These are phyloP conservation scores for Dendroctonus valens DNA, from an alignment of 1,140 invertebrate species.

Conservation along the genomic window DNA sequence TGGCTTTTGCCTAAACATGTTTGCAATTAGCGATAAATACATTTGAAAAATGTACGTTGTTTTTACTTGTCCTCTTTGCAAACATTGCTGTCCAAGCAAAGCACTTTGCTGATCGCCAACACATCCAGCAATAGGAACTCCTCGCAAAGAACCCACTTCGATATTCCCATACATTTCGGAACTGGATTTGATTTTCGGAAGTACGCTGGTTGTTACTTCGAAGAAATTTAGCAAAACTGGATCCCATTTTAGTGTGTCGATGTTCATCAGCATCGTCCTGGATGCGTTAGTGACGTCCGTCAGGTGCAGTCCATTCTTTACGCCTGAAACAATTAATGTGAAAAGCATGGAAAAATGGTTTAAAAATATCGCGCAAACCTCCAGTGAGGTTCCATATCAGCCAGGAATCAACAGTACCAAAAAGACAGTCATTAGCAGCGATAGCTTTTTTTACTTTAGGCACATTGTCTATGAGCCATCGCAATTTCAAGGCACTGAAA, in stretches of 20 bases:
- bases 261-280: slow-evolving; percentile 96
- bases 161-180: slow-evolving; percentile 84
- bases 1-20: slow-evolving; percentile 76
- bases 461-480: slow-evolving; percentile 91
- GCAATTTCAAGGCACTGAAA: slow-evolving; percentile 91
- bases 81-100: slow-evolving; percentile 90
- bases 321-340: slow-evolving; percentile 46
- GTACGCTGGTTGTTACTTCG: slow-evolving; percentile 72
- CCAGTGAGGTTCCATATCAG: slow-evolving; percentile 96
- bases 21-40: slow-evolving; percentile 5
- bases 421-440: slow-evolving; percentile 70
- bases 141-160: slow-evolving; percentile 64
- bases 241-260: slow-evolving; percentile 91
- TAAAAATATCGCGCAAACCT: slow-evolving; percentile 44
- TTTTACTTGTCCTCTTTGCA: slow-evolving; percentile 73
- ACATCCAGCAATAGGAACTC: slow-evolving; percentile 83
- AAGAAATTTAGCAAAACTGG: slow-evolving; percentile 83
- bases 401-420: slow-evolving; percentile 97
- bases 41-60: not conserved
- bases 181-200: slow-evolving; percentile 87
- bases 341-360: not conserved
- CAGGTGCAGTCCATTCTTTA: slow-evolving; percentile 72
- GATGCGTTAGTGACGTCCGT: slow-evolving; percentile 99
- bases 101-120: slow-evolving; percentile 95
- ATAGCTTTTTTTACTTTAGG: slow-evolving; percentile 70